phyloP scores from a whole-genome alignment of 2,888 invertebrate species.

The Galerucella pusilla region DNA sequence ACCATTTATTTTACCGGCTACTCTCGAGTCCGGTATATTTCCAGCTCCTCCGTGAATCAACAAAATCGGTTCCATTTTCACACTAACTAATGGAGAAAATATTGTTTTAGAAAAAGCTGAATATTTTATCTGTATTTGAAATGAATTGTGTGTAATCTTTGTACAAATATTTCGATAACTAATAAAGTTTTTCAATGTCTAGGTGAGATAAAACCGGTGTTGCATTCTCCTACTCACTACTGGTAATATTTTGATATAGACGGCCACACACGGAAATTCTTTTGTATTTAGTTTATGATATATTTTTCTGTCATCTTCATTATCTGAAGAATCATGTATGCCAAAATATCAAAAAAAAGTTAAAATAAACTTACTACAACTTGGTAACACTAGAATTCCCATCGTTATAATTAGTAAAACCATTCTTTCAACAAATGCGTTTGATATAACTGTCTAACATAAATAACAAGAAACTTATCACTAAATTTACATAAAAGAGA shows the following conservation, averaged over 20 bases:
- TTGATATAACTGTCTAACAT: too few relatives aligned
- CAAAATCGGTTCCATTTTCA: conserved; percentile 71
- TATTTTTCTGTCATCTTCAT: background rate
- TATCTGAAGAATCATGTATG: too few relatives aligned
- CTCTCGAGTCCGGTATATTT: conserved; percentile 74
- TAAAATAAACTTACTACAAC: background rate
- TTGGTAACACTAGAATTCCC: background rate
- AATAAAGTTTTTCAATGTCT: background rate
- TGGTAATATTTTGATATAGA: background rate
- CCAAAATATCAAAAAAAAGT: background rate
- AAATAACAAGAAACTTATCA: too few relatives aligned
- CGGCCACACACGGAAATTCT: background rate
- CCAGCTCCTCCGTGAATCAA: conserved; percentile 88
- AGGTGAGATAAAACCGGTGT: background rate
- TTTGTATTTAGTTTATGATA: background rate
- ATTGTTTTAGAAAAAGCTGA: background rate
- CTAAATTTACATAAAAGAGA: too few relatives aligned
- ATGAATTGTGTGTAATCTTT: background rate
- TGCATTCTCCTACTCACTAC: background rate
- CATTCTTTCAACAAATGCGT: background rate
- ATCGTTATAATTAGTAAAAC: background rate
- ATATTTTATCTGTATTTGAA: background rate
- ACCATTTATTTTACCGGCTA: conserved; percentile 74
- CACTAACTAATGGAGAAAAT: background rate
- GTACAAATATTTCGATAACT: too few relatives aligned